phyloP scores from a whole-genome alignment of 2,797 vertebrate genomes.

The Alca torda region DNA sequence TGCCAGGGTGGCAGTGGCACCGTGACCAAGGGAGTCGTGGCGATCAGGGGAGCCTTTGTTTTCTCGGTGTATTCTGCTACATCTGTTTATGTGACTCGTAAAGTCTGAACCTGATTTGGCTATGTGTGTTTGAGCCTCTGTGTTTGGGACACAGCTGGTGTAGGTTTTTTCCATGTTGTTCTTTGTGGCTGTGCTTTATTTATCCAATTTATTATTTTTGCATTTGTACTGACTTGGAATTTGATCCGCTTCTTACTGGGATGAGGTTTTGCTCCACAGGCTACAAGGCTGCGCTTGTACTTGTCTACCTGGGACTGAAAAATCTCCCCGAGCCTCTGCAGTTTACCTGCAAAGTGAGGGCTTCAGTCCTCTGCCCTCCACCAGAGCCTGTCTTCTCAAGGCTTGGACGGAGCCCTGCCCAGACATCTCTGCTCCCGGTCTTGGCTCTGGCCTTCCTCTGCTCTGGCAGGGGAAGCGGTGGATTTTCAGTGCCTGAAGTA shows the following conservation, averaged over 20 bases:
- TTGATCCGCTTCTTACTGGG: not conserved
- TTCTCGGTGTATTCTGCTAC: not conserved
- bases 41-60: not conserved
- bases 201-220: conserved; percentile 34
- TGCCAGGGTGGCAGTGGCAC: not conserved
- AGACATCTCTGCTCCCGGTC: not conserved
- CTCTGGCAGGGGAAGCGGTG: not conserved
- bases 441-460: not conserved
- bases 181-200: conserved; percentile 36
- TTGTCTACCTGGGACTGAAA: not conserved
- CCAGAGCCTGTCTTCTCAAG: not conserved
- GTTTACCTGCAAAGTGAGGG: not conserved
- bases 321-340: not conserved
- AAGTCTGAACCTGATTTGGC: not conserved
- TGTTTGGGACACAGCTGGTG: not conserved
- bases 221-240: conserved; percentile 23
- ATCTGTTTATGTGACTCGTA: not conserved
- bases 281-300: conserved; percentile 2
- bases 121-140: not conserved
- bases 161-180: conserved; percentile 37
- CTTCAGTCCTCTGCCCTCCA: not conserved
- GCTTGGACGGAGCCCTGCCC: not conserved
- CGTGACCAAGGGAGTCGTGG: accelerated
- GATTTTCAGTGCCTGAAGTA: not conserved
- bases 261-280: not conserved